Conservation (phyloP, 2,113 vertebrate genomes). For the Tupaia chinensis region DNA sequence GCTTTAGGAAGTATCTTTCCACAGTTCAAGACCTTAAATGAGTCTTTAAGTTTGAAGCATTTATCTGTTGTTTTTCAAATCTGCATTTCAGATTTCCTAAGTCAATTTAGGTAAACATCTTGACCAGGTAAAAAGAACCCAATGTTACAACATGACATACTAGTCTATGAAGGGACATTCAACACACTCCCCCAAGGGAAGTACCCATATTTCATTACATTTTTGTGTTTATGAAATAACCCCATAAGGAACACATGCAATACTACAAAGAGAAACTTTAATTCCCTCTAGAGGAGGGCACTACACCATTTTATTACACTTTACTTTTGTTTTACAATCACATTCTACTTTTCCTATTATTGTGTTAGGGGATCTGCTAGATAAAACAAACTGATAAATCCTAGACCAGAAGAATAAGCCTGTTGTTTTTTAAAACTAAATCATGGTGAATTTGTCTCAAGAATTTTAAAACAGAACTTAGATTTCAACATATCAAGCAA, state of each 20-base stretch:
- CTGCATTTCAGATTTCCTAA: conserved; percentile 28
- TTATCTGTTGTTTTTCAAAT: conserved; percentile 40
- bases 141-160: not conserved
- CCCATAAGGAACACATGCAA: not conserved
- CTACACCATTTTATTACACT: not conserved
- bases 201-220: not conserved
- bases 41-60: conserved; percentile 34
- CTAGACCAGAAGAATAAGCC: not conserved
- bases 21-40: not conserved
- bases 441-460: not conserved
- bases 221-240: conserved; percentile 13
- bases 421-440: conserved; percentile 20
- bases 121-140: conserved; percentile 48
- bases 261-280: conserved; percentile 4
- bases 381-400: not conserved
- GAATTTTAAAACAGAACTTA: conserved; percentile 55
- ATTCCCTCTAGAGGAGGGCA: not conserved
- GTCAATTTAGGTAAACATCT: conserved; percentile 53
- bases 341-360: not conserved
- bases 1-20: not conserved
- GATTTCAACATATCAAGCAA: conserved; percentile 32
- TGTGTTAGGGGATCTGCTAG: not conserved
- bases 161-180: conserved; percentile 28
- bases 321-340: not conserved
- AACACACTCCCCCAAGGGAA: conserved; percentile 8